A percentile compares a stretch with the other conserved stretches of the same genome.
phyloP scores from a whole-genome alignment of 2,797 vertebrate genomes.

The Myoxocephalus aenaeus region DNA sequence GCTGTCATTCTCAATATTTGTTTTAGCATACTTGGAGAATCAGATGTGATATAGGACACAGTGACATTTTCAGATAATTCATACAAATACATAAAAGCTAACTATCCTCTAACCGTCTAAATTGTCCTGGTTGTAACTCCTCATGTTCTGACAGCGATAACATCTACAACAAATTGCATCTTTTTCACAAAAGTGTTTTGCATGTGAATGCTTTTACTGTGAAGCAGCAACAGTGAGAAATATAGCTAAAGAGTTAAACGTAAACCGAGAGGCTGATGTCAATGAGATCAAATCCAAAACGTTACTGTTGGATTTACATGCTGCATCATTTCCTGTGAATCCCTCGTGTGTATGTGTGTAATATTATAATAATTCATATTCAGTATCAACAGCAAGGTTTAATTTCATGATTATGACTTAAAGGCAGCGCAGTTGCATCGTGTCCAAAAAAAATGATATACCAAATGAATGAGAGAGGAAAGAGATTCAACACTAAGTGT shows the following conservation, averaged over 20 bases:
- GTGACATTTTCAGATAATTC: neutral
- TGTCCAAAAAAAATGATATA: too few species aligned
- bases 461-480: neutral
- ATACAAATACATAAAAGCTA: neutral
- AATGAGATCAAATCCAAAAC: neutral
- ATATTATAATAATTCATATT: neutral
- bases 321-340: neutral
- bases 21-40: neutral
- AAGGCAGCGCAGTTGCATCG: neutral
- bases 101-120: neutral
- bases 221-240: neutral
- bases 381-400: neutral
- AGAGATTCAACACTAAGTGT: neutral
- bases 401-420: neutral
- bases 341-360: neutral
- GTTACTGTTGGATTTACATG: neutral
- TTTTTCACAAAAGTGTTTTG: constrained; percentile 1
- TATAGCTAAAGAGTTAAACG: neutral
- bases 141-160: neutral
- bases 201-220: neutral
- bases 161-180: too few species aligned
- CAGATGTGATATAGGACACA: neutral
- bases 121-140: neutral
- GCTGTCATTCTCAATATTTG: neutral
- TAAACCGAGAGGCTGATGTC: neutral